Percentiles rank a stretch among this genome's conserved stretches.
Evolutionary conservation across 2,888 invertebrate genomes (phyloP).

Genomic region (Lycia hirtaria): DNA sequence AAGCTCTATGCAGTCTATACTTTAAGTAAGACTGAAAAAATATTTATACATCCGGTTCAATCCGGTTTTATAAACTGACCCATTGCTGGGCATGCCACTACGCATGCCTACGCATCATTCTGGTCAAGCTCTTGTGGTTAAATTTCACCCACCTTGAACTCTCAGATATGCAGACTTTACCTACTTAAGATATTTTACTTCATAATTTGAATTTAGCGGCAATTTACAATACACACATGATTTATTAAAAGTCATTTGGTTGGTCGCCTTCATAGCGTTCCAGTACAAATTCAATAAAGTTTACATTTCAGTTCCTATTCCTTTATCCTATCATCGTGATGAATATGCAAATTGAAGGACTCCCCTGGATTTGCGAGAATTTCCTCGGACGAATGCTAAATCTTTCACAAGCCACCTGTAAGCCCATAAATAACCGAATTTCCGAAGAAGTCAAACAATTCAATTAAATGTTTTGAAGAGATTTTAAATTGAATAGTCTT

Average conservation of each 20-base stretch:
- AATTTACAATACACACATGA: no score
- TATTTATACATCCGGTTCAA: no score
- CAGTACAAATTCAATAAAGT: slow-evolving; percentile 26
- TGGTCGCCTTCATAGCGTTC: neutral
- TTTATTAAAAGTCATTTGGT: neutral
- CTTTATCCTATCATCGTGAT: slow-evolving; percentile 46
- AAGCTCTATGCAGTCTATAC: no score
- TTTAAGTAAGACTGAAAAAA: no score
- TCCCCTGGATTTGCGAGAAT: slow-evolving; percentile 43
- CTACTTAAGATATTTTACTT: no score
- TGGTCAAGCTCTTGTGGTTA: no score
- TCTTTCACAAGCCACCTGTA: slow-evolving; percentile 22
- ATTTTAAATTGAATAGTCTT: slow-evolving; percentile 10
- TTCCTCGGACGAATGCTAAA: slow-evolving; percentile 35
- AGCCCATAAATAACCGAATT: slow-evolving; percentile 18
- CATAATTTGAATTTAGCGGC: no score
- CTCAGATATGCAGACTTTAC: no score
- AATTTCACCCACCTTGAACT: no score
- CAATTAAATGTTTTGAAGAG: slow-evolving; percentile 19
- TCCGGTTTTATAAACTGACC: no score
- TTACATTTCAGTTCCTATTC: slow-evolving; percentile 45
- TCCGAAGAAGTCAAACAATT: slow-evolving; percentile 17
- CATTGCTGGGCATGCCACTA: no score
- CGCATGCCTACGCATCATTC: no score
- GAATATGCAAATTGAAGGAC: slow-evolving; percentile 56